These are phyloP conservation scores for Regulus satrapa DNA, from an alignment of 2,113 vertebrate species.

Conservation along the genomic window DNA sequence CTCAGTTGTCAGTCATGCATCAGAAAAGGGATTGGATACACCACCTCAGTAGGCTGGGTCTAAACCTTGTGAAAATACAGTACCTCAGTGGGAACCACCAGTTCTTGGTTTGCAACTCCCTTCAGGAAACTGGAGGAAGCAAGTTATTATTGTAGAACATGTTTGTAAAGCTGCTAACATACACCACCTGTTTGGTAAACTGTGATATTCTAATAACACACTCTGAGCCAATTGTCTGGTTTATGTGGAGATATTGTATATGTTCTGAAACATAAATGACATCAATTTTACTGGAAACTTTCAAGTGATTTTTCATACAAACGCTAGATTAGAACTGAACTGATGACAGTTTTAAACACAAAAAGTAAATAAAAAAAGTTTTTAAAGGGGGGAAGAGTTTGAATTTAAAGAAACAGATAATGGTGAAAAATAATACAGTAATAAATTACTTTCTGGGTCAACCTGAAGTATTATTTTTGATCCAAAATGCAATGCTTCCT, in stretches of 20 bases:
- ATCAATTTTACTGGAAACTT: background rate
- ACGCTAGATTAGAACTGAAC: background rate
- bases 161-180: background rate
- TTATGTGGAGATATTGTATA: background rate
- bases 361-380: background rate
- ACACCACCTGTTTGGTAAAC: background rate
- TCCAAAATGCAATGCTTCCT: background rate
- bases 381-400: background rate
- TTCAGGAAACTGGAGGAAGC: background rate
- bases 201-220: background rate
- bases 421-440: background rate
- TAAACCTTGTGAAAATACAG: background rate
- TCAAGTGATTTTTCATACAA: background rate
- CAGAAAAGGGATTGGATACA: background rate
- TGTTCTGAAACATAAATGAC: background rate
- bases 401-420: background rate
- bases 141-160: background rate
- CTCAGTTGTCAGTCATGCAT: background rate
- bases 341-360: background rate
- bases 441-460: background rate
- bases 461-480: background rate
- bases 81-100: background rate
- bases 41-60: background rate
- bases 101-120: background rate
- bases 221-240: background rate